Percentiles rank a stretch among this genome's conserved stretches.
These are phyloP conservation scores for Poeciliopsis turrubarensis DNA, from an alignment of 2,113 vertebrate genomes.

Conservation along the genomic window DNA sequence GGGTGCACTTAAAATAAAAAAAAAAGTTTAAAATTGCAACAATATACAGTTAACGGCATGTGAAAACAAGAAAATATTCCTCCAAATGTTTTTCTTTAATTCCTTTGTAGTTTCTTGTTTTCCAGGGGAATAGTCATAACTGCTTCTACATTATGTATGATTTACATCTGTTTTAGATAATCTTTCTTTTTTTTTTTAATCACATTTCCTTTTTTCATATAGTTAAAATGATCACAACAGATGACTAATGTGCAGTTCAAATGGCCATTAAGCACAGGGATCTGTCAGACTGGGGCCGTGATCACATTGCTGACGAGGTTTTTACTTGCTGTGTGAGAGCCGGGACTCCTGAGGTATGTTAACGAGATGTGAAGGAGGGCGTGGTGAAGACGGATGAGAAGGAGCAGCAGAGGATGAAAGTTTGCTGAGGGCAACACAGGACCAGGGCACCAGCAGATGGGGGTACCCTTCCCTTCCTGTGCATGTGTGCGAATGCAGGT, in stretches of 20 bases:
- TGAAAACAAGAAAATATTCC: too few species aligned
- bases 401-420: conserved; percentile 50
- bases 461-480: conserved; percentile 5
- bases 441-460: conserved; percentile 38
- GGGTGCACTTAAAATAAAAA: not conserved
- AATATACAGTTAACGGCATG: too few species aligned
- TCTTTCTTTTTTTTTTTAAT: not conserved
- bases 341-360: conserved; percentile 44
- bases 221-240: not conserved
- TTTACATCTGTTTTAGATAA: conserved; percentile 1
- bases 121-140: not conserved
- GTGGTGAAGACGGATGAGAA: conserved; percentile 50
- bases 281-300: conserved; percentile 24
- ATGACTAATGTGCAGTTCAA: conserved; percentile 5
- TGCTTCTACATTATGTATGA: not conserved
- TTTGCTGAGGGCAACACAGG: conserved; percentile 1
- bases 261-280: conserved; percentile 7
- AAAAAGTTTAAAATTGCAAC: too few species aligned
- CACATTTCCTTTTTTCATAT: conserved; percentile 3
- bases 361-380: conserved; percentile 50
- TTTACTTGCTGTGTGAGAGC: conserved; percentile 26
- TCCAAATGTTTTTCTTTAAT: too few species aligned
- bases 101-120: not conserved
- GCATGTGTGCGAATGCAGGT: conserved; percentile 32
- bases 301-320: conserved; percentile 21